Base-by-base conservation (phyloP, 2,888 invertebrate species). In the Frankliniella fusca region DNA sequence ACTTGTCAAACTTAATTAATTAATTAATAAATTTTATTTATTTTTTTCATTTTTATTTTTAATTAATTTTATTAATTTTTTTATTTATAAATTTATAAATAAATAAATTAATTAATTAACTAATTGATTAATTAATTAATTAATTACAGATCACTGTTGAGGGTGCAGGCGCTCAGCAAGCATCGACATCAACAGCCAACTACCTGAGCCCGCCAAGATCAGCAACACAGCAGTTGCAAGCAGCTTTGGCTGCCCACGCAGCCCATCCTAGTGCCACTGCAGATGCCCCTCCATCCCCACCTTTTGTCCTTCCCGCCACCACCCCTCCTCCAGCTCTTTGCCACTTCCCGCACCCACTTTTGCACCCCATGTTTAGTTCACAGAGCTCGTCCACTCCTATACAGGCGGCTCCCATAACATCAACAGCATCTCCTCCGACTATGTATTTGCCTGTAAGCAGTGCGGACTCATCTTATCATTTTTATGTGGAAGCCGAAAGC, bases 81-180 rank as follows among this genome's bases (percentile, higher is more conserved):
- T n/a, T n/a, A n/a, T n/a, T n/a, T n/a, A n/a, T n/a, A n/a, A n/a
- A n/a, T n/a, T n/a, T n/a, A n/a, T n/a, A n/a, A n/a, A n/a, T n/a
- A n/a, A n/a, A n/a, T n/a, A n/a, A n/a, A n/a, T n/a, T n/a, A n/a
- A n/a, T n/a, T n/a, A n/a, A n/a, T n/a, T n/a, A n/a, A n/a, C n/a
- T n/a, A n/a, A n/a, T n/a, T n/a, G n/a, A n/a, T n/a, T n/a, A 38
- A 38, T 12, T 54, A 20, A 12, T 54, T 54, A 54, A 12, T 38
- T n/a, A n/a, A n/a, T 54, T 54, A 7, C 70, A 76, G 70, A 76
- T 76, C 27, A 76, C 70, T 27, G 70, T 76, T 23, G 70, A 76
- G 23, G 70, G 23, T 27, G 23, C 70, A 1, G 70, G 11, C 2
- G 27, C 70, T 11, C 27, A n/a, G 11, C 70, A n/a, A 23, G 27